Percentiles rank a stretch among this genome's conserved stretches.
phyloP scores from a whole-genome alignment of 2,888 invertebrate genomes.

The Xylota sylvarum region DNA sequence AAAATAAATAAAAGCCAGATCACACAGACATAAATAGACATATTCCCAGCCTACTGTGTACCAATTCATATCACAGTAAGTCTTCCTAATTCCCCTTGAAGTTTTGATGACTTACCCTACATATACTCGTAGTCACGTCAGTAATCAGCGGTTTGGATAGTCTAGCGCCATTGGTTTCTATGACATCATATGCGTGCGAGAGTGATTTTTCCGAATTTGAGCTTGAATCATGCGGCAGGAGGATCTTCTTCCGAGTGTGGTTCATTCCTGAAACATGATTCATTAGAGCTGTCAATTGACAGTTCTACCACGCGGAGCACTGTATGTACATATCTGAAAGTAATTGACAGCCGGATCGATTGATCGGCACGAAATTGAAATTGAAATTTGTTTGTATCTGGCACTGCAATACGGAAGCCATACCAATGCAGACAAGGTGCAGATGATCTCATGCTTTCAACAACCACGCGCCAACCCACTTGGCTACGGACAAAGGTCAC shows the following conservation, averaged over 20 bases:
- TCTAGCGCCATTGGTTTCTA: slow-evolving; percentile 56
- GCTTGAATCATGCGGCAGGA: slow-evolving; percentile 52
- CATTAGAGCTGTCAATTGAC: slow-evolving; percentile 37
- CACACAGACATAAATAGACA: slow-evolving; percentile 1
- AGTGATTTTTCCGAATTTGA: slow-evolving; percentile 43
- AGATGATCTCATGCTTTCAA: slow-evolving; percentile 64
- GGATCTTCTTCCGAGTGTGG: slow-evolving; percentile 62
- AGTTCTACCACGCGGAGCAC: neutral
- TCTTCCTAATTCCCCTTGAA: slow-evolving; percentile 35
- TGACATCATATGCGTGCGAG: slow-evolving; percentile 58
- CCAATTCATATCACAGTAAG: slow-evolving; percentile 7
- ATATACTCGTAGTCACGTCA: neutral
- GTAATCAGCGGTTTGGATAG: neutral
- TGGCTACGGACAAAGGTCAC: slow-evolving; percentile 56
- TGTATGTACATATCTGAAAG: neutral
- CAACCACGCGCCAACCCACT: slow-evolving; percentile 58
- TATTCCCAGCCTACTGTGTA: slow-evolving; percentile 8
- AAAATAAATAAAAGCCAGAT: slow-evolving; percentile 36
- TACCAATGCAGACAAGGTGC: slow-evolving; percentile 24
- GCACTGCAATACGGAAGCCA: slow-evolving; percentile 48
- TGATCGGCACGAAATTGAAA: slow-evolving; percentile 15
- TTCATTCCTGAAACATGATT: slow-evolving; percentile 46
- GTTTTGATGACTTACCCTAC: too few species aligned
- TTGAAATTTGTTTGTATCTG: slow-evolving; percentile 8
- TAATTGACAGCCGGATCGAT: slow-evolving; percentile 54